These are phyloP conservation scores for Aphidius gifuensis DNA, from an alignment of 1,140 invertebrate species.

Conservation along the genomic window DNA sequence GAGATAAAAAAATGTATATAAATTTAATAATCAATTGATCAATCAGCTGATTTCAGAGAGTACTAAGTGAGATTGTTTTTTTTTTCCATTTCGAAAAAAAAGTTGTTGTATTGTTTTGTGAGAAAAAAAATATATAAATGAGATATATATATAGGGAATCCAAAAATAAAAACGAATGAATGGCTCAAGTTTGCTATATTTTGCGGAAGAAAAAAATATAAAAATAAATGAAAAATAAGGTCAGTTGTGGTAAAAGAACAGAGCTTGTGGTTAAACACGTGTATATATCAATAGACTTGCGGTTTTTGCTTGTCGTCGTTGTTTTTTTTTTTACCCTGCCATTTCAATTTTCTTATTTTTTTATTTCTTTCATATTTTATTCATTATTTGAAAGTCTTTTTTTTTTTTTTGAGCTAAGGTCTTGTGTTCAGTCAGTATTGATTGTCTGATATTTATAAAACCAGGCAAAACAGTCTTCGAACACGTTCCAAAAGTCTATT, in stretches of 20 bases:
- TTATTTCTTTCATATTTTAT: slow-evolving; percentile 3
- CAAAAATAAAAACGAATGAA: background rate
- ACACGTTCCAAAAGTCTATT: slow-evolving; percentile 1
- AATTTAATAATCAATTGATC: no score
- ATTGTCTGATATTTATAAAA: slow-evolving; percentile 3
- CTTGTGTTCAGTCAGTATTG: background rate
- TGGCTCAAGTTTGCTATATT: background rate
- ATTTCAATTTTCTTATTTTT: slow-evolving; percentile 4
- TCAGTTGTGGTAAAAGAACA: slow-evolving; percentile 27
- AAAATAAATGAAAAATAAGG: slow-evolving; percentile 34
- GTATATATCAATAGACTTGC: slow-evolving; percentile 17
- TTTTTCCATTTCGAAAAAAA: no score
- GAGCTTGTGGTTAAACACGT: slow-evolving; percentile 40
- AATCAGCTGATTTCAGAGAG: no score
- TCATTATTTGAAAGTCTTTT: background rate
- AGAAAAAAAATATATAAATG: no score
- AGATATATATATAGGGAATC: no score
- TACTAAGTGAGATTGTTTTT: no score
- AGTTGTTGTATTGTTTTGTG: no score
- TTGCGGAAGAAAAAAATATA: no score
- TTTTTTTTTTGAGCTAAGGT: background rate
- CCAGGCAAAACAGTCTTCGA: slow-evolving; percentile 2
- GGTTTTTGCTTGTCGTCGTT: slow-evolving; percentile 8
- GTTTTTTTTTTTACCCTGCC: background rate
- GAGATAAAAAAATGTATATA: no score